Evolutionary conservation across 2,797 vertebrate species (phyloP).

Genomic region (Peromyscus aztecus): DNA sequence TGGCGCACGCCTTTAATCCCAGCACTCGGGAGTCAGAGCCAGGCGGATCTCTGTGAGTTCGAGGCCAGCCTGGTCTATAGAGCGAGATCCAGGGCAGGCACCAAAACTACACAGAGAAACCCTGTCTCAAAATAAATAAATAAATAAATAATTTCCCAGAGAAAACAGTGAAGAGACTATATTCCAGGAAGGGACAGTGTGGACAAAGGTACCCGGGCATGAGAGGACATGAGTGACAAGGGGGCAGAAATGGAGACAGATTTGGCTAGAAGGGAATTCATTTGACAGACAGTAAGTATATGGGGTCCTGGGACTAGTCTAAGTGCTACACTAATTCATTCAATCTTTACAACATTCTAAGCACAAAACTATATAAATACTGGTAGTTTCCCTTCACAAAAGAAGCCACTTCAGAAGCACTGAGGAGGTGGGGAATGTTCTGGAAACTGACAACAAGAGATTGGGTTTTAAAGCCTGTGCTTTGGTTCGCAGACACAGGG

Average conservation of each 20-base stretch:
- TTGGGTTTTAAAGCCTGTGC: slow-evolving; percentile 6
- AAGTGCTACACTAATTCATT: background rate
- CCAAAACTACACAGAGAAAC: no score
- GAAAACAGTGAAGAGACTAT: background rate
- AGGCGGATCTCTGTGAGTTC: no score
- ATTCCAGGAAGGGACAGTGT: background rate
- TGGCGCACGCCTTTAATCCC: no score
- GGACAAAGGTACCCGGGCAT: background rate
- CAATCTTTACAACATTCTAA: background rate
- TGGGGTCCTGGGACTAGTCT: background rate
- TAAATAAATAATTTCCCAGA: slow-evolving; percentile 33
- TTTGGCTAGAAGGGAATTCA: background rate
- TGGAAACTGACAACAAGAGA: background rate
- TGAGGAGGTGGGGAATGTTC: background rate
- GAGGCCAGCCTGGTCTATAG: no score
- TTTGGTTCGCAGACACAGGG: slow-evolving; percentile 18
- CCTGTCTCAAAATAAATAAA: no score
- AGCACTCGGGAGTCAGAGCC: no score
- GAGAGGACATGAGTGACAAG: background rate
- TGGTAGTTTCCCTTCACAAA: background rate
- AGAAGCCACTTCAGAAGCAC: background rate
- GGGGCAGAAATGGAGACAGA: background rate
- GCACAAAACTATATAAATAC: background rate
- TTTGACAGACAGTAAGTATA: accelerated
- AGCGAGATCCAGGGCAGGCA: no score